Base-by-base conservation (phyloP, 2,797 vertebrate genomes). In the Coluber constrictor region DNA sequence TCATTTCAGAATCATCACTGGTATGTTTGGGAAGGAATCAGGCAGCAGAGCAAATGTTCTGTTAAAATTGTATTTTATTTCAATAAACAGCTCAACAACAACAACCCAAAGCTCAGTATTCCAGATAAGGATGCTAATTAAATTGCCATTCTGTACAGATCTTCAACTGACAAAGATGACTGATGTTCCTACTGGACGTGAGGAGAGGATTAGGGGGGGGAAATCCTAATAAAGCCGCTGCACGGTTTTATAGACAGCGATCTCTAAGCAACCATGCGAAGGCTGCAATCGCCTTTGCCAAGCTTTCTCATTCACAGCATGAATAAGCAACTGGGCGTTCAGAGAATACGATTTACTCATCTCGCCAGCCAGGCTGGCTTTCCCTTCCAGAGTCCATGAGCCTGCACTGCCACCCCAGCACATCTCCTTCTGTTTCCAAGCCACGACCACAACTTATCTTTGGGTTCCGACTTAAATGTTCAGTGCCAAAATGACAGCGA, bases 321-420 rank as follows among this genome's bases (percentile, higher is more conserved):
- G 93, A 94, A 61, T 94, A 91, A 92, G 70, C 87, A 90, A 55
- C 92, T 83, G 93, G 3, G 0, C 91, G 87, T 93, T 95, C 32
- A 88, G 10, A 32, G 20, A 92, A 57, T 10, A 92, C 87, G n/a
- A 16, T 0, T 93, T 93, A 91, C 91, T 93, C 0, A 18, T 88
- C 83, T 55, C 92, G 15, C 51, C 16, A n/a, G 89, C 90, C 66
- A 79, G 3, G 11, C 37, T 91, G 23, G 43, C 37, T 92, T 91
- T 87, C 90, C 8, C 61, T 92, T 5, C 25, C 79, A 56, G 32
- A 63, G 25, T 29, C 18, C 54, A 94, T 25, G 79, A 32, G 63
- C 20, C 63, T 27, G 88, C 47, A 56, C 86, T 51, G 43, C 79
- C 90, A 88, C 66, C 86, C 83, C 57, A 91, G 55, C 16, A 91